phyloP scores from a whole-genome alignment of 2,113 vertebrate species.

The Miniopterus natalensis region DNA sequence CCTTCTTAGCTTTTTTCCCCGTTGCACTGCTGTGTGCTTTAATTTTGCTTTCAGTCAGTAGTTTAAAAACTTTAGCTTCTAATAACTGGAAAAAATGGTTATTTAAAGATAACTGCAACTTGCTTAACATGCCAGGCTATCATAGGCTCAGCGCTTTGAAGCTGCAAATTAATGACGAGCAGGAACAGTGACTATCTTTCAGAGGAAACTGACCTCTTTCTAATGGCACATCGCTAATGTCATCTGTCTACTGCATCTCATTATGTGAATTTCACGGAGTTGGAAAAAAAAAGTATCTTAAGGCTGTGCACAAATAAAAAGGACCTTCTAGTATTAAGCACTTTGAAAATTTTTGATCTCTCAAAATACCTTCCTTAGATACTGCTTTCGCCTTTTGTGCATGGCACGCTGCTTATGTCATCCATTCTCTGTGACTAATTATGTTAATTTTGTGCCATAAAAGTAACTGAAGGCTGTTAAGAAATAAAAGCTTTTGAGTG shows the following conservation, averaged over 20 bases:
- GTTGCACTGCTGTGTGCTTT: slow-evolving; percentile 87
- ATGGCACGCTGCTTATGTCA: slow-evolving; percentile 91
- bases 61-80: slow-evolving; percentile 94
- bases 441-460: slow-evolving; percentile 95
- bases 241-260: slow-evolving; percentile 99
- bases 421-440: slow-evolving; percentile 95
- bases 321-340: slow-evolving; percentile 96
- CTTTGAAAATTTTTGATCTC: slow-evolving; percentile 98
- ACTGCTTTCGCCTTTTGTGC: slow-evolving; percentile 91
- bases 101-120: slow-evolving; percentile 97
- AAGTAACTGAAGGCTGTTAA: slow-evolving; percentile 93
- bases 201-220: slow-evolving; percentile 98
- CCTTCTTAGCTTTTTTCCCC: slow-evolving; percentile 28
- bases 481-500: slow-evolving; percentile 92
- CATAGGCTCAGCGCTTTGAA: slow-evolving; percentile 97
- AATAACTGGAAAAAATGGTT: slow-evolving; percentile 93
- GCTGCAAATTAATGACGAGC: slow-evolving; percentile 97
- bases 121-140: slow-evolving; percentile 96
- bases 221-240: slow-evolving; percentile 97
- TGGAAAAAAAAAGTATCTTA: slow-evolving; percentile 94
- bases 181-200: slow-evolving; percentile 97
- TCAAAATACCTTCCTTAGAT: slow-evolving; percentile 97
- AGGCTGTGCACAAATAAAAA: slow-evolving; percentile 99
- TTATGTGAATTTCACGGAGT: slow-evolving; percentile 97
- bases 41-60: slow-evolving; percentile 92